Evolutionary conservation across 2,888 invertebrate species (phyloP).

Genomic region (Salpingus planirostris): DNA sequence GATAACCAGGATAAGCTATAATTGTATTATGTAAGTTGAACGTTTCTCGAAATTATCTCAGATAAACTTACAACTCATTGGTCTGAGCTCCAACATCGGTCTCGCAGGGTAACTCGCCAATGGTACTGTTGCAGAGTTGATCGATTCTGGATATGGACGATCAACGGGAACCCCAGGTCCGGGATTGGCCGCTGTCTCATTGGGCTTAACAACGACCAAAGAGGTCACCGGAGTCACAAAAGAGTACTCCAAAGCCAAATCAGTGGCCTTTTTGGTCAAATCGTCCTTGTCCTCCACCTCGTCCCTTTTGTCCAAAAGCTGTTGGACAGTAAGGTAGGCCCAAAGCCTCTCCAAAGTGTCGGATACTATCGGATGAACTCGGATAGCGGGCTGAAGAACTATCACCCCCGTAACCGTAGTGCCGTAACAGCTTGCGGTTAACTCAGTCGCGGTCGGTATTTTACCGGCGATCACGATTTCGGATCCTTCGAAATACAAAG

Average conservation of each 20-base stretch:
- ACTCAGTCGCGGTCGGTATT: constrained; percentile 18
- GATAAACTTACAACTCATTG: too few relatives aligned
- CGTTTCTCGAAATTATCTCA: too few relatives aligned
- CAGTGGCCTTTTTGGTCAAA: constrained; percentile 47
- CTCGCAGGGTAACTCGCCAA: too few relatives aligned
- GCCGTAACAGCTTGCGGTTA: constrained; percentile 5
- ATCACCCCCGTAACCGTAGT: constrained; percentile 21
- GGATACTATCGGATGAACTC: constrained; percentile 27
- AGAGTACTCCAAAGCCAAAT: constrained; percentile 46
- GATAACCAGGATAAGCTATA: too few relatives aligned
- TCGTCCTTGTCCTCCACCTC: constrained; percentile 26
- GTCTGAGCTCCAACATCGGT: too few relatives aligned
- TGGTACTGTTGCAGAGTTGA: too few relatives aligned
- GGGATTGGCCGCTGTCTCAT: constrained; percentile 41
- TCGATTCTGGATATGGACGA: too few relatives aligned
- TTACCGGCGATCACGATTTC: constrained; percentile 57
- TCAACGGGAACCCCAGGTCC: too few relatives aligned
- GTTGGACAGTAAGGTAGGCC: constrained; percentile 59
- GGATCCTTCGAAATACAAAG: constrained; percentile 52
- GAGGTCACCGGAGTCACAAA: constrained; percentile 65
- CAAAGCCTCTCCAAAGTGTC: constrained; percentile 46
- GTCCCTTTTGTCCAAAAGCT: constrained; percentile 49
- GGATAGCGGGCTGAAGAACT: constrained; percentile 24
- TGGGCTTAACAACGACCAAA: constrained; percentile 58
- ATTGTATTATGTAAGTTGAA: too few relatives aligned